Conservation (phyloP, 1,140 invertebrate genomes). For the Pseudomyrmex sp. region DNA sequence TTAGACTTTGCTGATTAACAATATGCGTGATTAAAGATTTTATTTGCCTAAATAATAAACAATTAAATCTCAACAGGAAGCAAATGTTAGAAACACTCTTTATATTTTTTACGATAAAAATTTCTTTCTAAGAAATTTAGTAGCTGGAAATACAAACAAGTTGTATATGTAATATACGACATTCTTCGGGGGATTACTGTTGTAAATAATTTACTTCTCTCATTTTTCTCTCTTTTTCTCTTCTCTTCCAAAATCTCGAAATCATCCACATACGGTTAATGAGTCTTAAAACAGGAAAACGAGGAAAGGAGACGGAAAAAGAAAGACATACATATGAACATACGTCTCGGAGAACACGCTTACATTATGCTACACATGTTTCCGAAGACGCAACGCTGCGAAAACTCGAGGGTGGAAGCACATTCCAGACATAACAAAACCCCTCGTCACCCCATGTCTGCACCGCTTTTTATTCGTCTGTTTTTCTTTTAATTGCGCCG, state of each 20-base stretch:
- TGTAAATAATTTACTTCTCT: slow-evolving; percentile 65
- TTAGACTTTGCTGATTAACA: neutral
- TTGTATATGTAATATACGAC: too few species aligned
- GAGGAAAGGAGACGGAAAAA: neutral
- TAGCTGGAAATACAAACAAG: slow-evolving; percentile 20
- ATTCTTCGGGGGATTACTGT: too few species aligned
- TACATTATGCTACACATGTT: slow-evolving; percentile 63
- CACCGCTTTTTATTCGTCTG: slow-evolving; percentile 15
- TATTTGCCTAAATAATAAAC: neutral
- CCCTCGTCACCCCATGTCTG: slow-evolving; percentile 19
- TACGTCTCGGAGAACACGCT: slow-evolving; percentile 19
- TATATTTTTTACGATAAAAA: slow-evolving; percentile 33
- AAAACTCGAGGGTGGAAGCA: slow-evolving; percentile 54
- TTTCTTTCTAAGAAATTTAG: slow-evolving; percentile 53
- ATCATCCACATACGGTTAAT: slow-evolving; percentile 42
- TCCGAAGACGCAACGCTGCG: slow-evolving; percentile 26
- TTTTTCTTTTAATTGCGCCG: slow-evolving; percentile 57
- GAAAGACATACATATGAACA: slow-evolving; percentile 25
- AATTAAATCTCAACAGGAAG: too few species aligned
- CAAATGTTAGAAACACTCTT: too few species aligned
- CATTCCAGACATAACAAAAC: slow-evolving; percentile 51
- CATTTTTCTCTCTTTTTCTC: slow-evolving; percentile 12
- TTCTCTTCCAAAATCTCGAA: slow-evolving; percentile 15
- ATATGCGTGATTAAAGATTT: slow-evolving; percentile 10
- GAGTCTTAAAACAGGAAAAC: slow-evolving; percentile 9